phyloP scores from a whole-genome alignment of 2,113 vertebrate species.

The Entelurus aequoreus region DNA sequence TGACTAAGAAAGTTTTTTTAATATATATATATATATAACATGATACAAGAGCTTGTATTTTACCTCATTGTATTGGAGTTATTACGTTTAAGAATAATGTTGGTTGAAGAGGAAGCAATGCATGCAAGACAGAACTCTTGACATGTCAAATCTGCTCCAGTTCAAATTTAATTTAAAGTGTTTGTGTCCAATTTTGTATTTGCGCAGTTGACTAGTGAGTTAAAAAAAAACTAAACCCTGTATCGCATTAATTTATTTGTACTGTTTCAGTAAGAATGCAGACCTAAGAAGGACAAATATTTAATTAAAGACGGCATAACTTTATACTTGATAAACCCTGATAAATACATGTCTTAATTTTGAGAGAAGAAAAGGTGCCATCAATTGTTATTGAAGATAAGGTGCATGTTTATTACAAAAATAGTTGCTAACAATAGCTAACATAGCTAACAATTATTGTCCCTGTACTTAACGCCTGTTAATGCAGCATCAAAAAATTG shows the following conservation, averaged over 20 bases:
- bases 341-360: background rate
- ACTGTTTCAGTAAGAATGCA: background rate
- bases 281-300: too few species aligned
- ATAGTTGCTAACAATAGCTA: background rate
- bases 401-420: constrained; percentile 29
- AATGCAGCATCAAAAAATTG: too few species aligned
- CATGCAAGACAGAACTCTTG: background rate
- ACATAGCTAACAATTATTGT: background rate
- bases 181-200: constrained; percentile 4
- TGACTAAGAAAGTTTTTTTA: constrained; percentile 38
- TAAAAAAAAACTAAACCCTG: constrained; percentile 7
- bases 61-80: background rate
- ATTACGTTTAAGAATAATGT: background rate
- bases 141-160: background rate
- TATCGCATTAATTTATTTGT: background rate
- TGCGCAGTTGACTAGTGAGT: background rate
- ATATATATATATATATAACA: constrained; percentile 7
- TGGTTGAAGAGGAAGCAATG: background rate
- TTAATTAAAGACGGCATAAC: too few species aligned
- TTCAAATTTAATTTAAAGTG: background rate
- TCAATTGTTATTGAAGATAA: background rate
- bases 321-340: too few species aligned
- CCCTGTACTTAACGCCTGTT: too few species aligned
- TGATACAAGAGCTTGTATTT: background rate
- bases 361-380: background rate